Conservation (phyloP, 2,797 vertebrate species). For the Enteromius viviparus region DNA sequence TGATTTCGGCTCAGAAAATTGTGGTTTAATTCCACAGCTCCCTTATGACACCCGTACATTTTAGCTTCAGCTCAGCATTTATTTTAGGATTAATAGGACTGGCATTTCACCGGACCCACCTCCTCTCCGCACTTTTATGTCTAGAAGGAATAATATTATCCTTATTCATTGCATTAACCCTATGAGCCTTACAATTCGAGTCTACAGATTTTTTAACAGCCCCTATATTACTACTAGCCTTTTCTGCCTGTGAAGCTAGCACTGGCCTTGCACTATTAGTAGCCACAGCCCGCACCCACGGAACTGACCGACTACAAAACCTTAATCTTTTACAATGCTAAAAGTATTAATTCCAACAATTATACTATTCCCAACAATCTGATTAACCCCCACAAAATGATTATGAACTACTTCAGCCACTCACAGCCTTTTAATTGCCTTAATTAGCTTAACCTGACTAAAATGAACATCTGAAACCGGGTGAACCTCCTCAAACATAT, state of each 20-base stretch:
- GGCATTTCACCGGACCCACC: conserved; percentile 50
- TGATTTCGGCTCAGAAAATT: conserved; percentile 69
- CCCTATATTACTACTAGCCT: conserved; percentile 24
- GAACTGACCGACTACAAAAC: conserved; percentile 31
- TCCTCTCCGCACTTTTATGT: conserved; percentile 49
- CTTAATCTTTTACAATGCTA: conserved; percentile 68
- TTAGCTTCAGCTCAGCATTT: conserved; percentile 48
- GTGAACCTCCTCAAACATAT: rapidly evolving
- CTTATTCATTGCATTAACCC: conserved; percentile 11
- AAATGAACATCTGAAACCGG: rapidly evolving
- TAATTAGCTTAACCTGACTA: rapidly evolving
- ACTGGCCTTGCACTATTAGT: conserved; percentile 53
- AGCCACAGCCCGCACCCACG: conserved; percentile 57
- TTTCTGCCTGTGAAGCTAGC: conserved; percentile 64
- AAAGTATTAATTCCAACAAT: conserved; percentile 52
- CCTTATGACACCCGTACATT: conserved; percentile 48
- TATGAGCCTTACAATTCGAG: conserved; percentile 32
- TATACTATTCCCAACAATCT: background rate
- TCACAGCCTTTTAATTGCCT: background rate
- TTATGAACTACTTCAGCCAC: rapidly evolving
- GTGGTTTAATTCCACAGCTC: conserved; percentile 46
- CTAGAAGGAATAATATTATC: conserved; percentile 64
- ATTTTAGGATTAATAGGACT: background rate
- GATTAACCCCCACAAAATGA: rapidly evolving
- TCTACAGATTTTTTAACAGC: rapidly evolving